Conservation (phyloP, 2,113 vertebrate genomes). For the Lontra canadensis region DNA sequence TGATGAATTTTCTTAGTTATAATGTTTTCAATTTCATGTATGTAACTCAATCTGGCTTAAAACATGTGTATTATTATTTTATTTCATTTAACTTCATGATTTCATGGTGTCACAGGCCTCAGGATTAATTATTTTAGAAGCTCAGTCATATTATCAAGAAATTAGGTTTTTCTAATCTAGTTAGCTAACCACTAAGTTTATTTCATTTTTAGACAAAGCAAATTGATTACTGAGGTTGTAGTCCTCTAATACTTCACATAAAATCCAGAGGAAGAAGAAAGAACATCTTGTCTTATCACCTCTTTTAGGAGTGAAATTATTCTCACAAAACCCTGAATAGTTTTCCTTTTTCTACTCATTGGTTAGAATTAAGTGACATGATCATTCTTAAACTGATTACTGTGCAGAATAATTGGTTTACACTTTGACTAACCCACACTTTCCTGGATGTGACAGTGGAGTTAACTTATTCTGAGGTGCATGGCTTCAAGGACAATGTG, state of each 20-base stretch:
- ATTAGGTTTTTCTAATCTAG: not conserved
- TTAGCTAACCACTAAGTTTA: not conserved
- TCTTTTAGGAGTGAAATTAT: not conserved
- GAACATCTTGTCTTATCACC: not conserved
- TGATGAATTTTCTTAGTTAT: not conserved
- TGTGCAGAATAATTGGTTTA: not conserved
- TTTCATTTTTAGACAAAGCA: not conserved
- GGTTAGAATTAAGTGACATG: not conserved
- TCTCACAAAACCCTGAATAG: not conserved
- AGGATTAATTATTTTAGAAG: not conserved
- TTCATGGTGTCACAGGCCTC: not conserved
- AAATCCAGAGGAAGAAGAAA: not conserved
- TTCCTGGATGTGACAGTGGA: not conserved
- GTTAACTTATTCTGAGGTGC: not conserved
- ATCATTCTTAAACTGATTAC: not conserved
- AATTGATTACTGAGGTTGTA: not conserved
- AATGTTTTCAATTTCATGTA: not conserved
- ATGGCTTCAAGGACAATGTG: not conserved
- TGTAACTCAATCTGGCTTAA: not conserved
- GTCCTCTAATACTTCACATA: not conserved
- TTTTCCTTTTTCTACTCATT: not conserved
- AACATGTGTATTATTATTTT: not conserved
- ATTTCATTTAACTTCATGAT: not conserved
- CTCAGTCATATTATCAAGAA: not conserved
- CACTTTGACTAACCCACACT: not conserved